Evolutionary conservation across 2,797 vertebrate genomes (phyloP).

Genomic region (Urosaurus nigricauda): DNA sequence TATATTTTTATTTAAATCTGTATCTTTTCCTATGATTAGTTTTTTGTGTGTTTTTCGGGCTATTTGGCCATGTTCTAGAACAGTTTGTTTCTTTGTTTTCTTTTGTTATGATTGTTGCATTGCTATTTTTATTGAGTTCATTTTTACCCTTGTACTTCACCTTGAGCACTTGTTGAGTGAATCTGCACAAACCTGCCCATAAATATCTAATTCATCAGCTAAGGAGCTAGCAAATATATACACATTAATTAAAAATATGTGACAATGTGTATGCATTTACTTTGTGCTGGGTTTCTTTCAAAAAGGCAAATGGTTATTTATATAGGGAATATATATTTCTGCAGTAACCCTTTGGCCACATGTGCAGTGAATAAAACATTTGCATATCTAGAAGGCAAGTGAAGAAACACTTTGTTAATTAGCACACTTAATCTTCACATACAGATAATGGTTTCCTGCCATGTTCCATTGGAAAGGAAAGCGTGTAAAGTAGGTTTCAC

Average conservation of each 20-base stretch:
- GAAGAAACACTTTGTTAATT: constrained; percentile 48
- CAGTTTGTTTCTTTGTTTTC: too few species aligned
- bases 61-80: too few species aligned
- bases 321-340: constrained; percentile 41
- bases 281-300: constrained; percentile 39
- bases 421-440: constrained; percentile 32
- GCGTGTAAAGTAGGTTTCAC: not conserved
- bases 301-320: constrained; percentile 51
- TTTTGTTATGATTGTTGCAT: not conserved
- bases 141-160: too few species aligned
- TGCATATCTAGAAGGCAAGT: constrained; percentile 32
- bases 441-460: constrained; percentile 48
- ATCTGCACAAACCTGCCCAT: not conserved
- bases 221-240: not conserved
- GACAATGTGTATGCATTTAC: not conserved
- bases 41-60: too few species aligned
- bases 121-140: too few species aligned
- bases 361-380: constrained; percentile 47
- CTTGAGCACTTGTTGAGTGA: not conserved
- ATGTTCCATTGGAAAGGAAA: not conserved
- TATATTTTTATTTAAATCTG: not conserved
- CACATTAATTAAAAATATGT: not conserved
- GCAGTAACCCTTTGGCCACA: constrained; percentile 19
- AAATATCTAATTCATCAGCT: not conserved
- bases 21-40: too few species aligned